A percentile compares a stretch with the other conserved stretches of the same genome.
Conservation (phyloP, 1,140 invertebrate genomes). For the Linepithema humile region DNA sequence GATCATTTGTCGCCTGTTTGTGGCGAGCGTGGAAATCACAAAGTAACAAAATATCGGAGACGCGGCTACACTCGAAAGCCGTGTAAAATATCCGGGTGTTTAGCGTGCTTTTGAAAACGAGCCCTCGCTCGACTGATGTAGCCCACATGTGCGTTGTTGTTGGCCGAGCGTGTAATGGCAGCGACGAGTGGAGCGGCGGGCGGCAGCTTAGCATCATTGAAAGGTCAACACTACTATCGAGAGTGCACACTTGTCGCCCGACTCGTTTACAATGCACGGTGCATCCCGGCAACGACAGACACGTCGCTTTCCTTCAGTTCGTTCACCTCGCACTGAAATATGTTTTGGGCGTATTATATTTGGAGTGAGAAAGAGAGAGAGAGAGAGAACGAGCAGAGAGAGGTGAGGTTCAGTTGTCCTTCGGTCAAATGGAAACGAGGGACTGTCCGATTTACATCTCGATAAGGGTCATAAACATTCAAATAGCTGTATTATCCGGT, state of each 20-base stretch:
- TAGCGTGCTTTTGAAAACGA: slow-evolving; percentile 65
- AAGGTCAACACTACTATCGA: slow-evolving; percentile 76
- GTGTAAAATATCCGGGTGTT: slow-evolving; percentile 44
- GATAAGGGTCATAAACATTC: background rate
- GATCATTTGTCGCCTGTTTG: slow-evolving; percentile 23
- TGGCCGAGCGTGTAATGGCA: slow-evolving; percentile 50
- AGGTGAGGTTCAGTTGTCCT: background rate
- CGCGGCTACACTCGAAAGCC: slow-evolving; percentile 4
- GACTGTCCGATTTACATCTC: background rate
- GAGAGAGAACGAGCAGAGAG: background rate
- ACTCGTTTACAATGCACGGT: slow-evolving; percentile 80
- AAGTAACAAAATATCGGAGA: slow-evolving; percentile 17
- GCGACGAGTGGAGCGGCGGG: slow-evolving; percentile 41
- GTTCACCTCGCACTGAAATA: slow-evolving; percentile 78
- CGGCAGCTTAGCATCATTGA: slow-evolving; percentile 73
- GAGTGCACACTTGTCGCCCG: slow-evolving; percentile 76
- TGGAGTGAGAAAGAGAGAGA: background rate
- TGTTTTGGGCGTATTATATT: slow-evolving; percentile 71
- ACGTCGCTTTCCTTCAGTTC: slow-evolving; percentile 74
- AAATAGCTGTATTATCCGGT: background rate
- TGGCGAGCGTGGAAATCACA: slow-evolving; percentile 36
- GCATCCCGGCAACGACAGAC: slow-evolving; percentile 74
- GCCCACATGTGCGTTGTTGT: slow-evolving; percentile 33
- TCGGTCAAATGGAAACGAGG: background rate
- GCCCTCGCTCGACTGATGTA: background rate